Base-by-base conservation (phyloP, 30 jellyfish, hydroid and myxozoan species). In the Hydra vulgaris region DNA sequence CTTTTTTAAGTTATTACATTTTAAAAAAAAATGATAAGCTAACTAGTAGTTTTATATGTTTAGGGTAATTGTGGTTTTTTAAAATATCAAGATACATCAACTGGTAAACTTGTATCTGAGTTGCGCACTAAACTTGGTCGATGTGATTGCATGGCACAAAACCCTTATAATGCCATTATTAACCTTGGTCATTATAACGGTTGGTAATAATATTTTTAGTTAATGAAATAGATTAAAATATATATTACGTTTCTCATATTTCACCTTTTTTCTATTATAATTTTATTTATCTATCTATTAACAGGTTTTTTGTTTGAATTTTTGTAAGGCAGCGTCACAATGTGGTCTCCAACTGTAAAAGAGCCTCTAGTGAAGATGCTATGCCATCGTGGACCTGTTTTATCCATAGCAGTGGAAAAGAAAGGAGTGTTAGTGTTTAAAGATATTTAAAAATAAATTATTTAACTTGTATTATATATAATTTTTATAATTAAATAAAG, bases 171-270 rank as follows among this genome's bases (percentile, higher is more conserved):
- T 71, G 99, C 97, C 12, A 74, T 94, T 26, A 89, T 94, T 20
- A 78, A 88, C 40, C 94, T 94, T 23, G 99, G 99, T 24, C 99
- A 94, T 74, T 85, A 87, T 26, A 94, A 94, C 79, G 99, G 99
- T 93, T 53, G 26, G 61, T 40, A 40, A 3, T 40, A n/a, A n/a
- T n/a, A n/a, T n/a, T n/a, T n/a, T n/a, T n/a, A n/a, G n/a, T n/a
- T n/a, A n/a, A n/a, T n/a, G n/a, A n/a, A n/a, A n/a, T n/a, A n/a
- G n/a, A n/a, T n/a, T n/a, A n/a, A n/a, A n/a, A n/a, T n/a, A n/a
- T n/a, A n/a, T n/a, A n/a, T n/a, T n/a, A n/a, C n/a, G n/a, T n/a
- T n/a, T n/a, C n/a, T n/a, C n/a, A n/a, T n/a, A n/a, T 40, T 40
- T 3, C 5, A 40, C 61, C 8, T 40, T 40, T 40, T 40, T 40